Evolutionary conservation across 2,888 invertebrate species (phyloP).

Genomic region (Tetanocera ferruginea): DNA sequence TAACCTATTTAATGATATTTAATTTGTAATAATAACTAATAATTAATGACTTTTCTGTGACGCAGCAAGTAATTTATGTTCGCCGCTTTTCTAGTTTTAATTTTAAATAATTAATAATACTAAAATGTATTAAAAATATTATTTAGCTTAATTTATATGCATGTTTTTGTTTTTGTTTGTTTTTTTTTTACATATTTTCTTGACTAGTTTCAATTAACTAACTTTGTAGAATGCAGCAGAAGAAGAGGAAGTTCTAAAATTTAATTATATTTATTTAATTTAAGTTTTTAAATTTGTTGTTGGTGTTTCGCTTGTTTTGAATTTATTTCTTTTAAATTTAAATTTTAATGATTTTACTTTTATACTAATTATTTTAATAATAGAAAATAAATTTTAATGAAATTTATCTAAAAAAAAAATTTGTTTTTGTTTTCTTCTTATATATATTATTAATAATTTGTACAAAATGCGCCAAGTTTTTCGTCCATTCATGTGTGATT

Average conservation of each 20-base stretch:
- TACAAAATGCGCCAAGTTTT: constrained; percentile 42
- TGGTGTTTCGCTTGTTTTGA: constrained; percentile 41
- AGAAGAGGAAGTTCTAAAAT: constrained; percentile 21
- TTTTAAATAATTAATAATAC: constrained; percentile 33
- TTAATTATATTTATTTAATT: neutral
- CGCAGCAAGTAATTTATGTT: constrained; percentile 24
- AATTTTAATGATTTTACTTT: neutral
- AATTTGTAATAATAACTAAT: constrained; percentile 21
- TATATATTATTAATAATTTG: constrained; percentile 26
- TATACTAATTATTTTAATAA: constrained; percentile 3
- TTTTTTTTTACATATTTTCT: constrained; percentile 30
- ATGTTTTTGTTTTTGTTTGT: neutral
- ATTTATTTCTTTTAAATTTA: constrained; percentile 34
- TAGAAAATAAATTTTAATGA: constrained; percentile 17
- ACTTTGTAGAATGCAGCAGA: constrained; percentile 25
- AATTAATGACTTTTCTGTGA: constrained; percentile 39
- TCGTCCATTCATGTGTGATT: constrained; percentile 7
- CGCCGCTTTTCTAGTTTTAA: constrained; percentile 17
- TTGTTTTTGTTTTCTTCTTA: constrained; percentile 23
- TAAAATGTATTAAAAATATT: constrained; percentile 24
- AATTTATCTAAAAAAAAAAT: constrained; percentile 41
- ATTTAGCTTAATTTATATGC: constrained; percentile 38
- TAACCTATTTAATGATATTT: neutral
- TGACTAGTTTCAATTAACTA: constrained; percentile 21
- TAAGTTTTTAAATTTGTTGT: constrained; percentile 42